These are phyloP conservation scores for Arvicanthis niloticus DNA, from an alignment of 2,113 vertebrate species.

Conservation along the genomic window DNA sequence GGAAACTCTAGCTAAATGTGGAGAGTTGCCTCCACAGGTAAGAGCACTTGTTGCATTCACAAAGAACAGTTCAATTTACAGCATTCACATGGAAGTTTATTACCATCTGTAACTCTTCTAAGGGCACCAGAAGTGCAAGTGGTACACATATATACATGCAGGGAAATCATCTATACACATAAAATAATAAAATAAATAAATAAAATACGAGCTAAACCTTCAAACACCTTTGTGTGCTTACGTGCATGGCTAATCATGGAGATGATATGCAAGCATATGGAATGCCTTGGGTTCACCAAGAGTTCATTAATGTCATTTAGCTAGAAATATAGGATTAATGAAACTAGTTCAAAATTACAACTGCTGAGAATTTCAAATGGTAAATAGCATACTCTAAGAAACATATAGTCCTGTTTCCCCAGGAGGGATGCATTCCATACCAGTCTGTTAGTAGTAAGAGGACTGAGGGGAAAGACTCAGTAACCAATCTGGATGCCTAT, in stretches of 20 bases:
- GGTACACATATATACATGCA: not conserved
- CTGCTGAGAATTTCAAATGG: not conserved
- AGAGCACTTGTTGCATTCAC: not conserved
- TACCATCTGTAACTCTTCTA: not conserved
- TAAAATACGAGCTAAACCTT: not conserved
- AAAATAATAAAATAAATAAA: not conserved
- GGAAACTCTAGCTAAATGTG: not conserved
- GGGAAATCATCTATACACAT: not conserved
- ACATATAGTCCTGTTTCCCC: not conserved
- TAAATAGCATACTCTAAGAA: not conserved
- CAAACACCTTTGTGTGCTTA: not conserved
- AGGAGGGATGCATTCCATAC: slow-evolving; percentile 9
- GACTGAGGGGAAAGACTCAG: not conserved
- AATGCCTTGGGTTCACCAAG: not conserved
- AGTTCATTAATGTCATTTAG: not conserved
- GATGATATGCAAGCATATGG: accelerated
- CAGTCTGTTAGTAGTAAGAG: slow-evolving; percentile 29
- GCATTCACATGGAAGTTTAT: not conserved
- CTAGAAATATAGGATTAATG: not conserved
- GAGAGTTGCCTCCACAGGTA: not conserved
- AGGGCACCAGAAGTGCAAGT: not conserved
- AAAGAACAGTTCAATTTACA: not conserved
- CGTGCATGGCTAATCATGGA: not conserved
- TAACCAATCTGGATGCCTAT: slow-evolving; percentile 61
- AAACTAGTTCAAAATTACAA: not conserved